Conservation (phyloP, 2,113 vertebrate species). For the Origma solitaria region DNA sequence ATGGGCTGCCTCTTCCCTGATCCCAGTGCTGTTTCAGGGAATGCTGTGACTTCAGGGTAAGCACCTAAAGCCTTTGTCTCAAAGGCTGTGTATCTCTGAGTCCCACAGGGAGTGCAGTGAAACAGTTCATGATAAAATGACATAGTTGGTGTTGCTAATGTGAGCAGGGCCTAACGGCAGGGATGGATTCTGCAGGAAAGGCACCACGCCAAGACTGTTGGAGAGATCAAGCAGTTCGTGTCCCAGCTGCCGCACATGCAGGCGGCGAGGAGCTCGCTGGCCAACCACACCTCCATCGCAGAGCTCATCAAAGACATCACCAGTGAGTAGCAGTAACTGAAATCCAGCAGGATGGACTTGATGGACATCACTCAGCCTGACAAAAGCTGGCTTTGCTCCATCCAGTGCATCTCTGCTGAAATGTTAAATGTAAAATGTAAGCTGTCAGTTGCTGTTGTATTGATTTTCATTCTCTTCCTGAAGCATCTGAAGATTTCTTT, state of each 20-base stretch:
- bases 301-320: conserved; percentile 97
- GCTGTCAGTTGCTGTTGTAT: not conserved
- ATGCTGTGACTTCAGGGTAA: not conserved
- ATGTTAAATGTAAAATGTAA: not conserved
- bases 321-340: conserved; percentile 71
- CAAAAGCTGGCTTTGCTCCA: not conserved
- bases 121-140: not conserved
- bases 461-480: conserved; percentile 18
- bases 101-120: not conserved
- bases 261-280: conserved; percentile 89
- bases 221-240: conserved; percentile 98
- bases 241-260: conserved; percentile 98
- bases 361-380: not conserved
- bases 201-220: conserved; percentile 94
- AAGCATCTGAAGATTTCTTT: conserved; percentile 98
- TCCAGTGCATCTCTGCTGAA: not conserved
- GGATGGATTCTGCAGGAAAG: conserved; percentile 81
- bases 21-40: not conserved
- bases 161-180: not conserved
- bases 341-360: not conserved
- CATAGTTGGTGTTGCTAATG: not conserved
- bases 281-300: conserved; percentile 95
- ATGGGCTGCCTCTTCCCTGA: not conserved
- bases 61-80: not conserved
- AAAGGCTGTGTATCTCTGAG: accelerated